phyloP scores from a whole-genome alignment of 2,888 invertebrate genomes.

The Rhorus exstirpatorius region DNA sequence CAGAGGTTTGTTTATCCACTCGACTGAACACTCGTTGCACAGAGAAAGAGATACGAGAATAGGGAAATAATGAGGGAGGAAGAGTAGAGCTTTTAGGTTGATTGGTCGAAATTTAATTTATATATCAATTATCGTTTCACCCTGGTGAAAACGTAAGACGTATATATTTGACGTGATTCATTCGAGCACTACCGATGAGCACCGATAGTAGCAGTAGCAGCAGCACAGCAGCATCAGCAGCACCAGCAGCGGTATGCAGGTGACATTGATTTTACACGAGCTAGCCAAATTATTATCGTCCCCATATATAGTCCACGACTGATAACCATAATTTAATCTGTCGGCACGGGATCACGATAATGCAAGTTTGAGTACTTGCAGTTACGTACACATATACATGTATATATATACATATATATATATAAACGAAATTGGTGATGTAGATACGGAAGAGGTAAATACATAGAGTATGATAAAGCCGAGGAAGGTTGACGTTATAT shows the following conservation, averaged over 20 bases:
- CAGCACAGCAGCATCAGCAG: background rate
- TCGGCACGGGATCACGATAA: slow-evolving; percentile 28
- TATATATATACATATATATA: background rate
- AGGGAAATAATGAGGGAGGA: slow-evolving; percentile 12
- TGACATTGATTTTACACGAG: slow-evolving; percentile 56
- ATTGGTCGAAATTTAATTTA: slow-evolving; percentile 70
- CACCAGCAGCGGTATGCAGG: slow-evolving; percentile 1
- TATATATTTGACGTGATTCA: slow-evolving; percentile 48
- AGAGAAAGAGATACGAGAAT: slow-evolving; percentile 22
- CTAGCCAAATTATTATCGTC: slow-evolving; percentile 52
- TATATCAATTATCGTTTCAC: slow-evolving; percentile 69
- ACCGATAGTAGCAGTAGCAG: slow-evolving; percentile 12
- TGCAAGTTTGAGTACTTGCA: background rate
- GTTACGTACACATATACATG: background rate
- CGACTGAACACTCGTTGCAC: slow-evolving; percentile 40
- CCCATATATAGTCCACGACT: slow-evolving; percentile 34
- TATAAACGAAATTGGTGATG: slow-evolving; percentile 18
- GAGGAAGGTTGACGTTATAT: slow-evolving; percentile 35
- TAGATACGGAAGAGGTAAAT: slow-evolving; percentile 1
- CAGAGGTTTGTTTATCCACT: slow-evolving; percentile 61
- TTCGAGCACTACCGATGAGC: slow-evolving; percentile 29
- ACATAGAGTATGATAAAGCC: slow-evolving; percentile 9
- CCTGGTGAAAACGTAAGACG: slow-evolving; percentile 50
- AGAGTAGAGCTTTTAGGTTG: slow-evolving; percentile 56
- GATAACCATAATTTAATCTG: slow-evolving; percentile 62